Evolutionary conservation across 2,888 invertebrate species (phyloP), one percentile per base, ranked within the genome.

Genomic region (Colostygia pectinataria): DNA sequence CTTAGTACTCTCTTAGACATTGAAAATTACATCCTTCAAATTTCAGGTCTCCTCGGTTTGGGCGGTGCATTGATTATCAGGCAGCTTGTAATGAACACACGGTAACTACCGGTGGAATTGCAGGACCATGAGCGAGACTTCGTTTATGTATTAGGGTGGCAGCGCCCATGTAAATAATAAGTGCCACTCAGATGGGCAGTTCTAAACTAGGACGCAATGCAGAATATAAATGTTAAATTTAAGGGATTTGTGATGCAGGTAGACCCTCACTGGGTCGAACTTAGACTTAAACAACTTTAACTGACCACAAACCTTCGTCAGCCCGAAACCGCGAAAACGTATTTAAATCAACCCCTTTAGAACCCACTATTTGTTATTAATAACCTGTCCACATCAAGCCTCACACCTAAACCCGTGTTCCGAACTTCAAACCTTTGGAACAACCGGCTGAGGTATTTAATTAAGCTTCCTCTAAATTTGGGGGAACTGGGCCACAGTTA

Each of bases 361-460:
- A 15, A 42, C 38, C 48, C 37, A 38, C 48, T 43, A 43, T 42
- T 46, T 29, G 33, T 49, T 50, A 44, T 50, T 39, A 44, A 50
- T 50, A 50, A 44, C 42, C 15, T 44, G 44, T 34, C 34, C 39
- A 44, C 39, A 44, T 44, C 44, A 37, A 40, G 33, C 39, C 27
- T 51, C 50, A 49, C 54, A 55, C 53, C 50, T 50, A 51, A 51
- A 49, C 44, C 55, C 50, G 20, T 29, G 43, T 31, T 40, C 40
- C 31, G 14, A 40, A 40, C 40, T 39, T 43, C 12, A 34, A 53
- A 46, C 57, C 52, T 55, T 55, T 53, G 43, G 48, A 55, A 55
- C 58, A 58, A 53, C 44, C 47, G 46, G 31, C 56, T 41, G 53
- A 65, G 66, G 60, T 66, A 66, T 69, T 69, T 69, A 67, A 69